Evolutionary conservation across 1,140 invertebrate genomes (phyloP), one percentile per base, ranked within the genome.

Genomic region (Drosophila lacertosa): DNA sequence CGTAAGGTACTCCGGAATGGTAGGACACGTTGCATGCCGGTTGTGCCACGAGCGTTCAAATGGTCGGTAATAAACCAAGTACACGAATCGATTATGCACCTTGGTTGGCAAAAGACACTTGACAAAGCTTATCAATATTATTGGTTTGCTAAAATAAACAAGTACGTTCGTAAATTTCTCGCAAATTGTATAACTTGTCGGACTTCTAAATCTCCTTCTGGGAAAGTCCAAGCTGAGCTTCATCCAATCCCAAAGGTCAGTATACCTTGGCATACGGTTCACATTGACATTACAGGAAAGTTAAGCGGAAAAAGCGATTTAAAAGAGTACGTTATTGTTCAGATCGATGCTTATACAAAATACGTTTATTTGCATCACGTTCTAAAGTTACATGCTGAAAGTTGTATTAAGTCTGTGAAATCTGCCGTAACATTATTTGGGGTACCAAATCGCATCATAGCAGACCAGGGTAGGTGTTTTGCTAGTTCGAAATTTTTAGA

Each of bases 51-150:
- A 13, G 33, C 74, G 1, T 79, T 89, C 18, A 57, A 47, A 48
- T 89, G 80, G 75, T 80, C 81, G 0, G 50, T 91, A 5, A 80
- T 92, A 44, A 86, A 91, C 32, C 67, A 77, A 47, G 58, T 86
- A 5, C 91, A 91, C 29, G 47, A 66, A 37, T 63, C 45, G 1
- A 63, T 68, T 20, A 68, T 59, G 67, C 88, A 90, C 63, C 59
- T 82, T 55, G 79, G 89, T 42, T 79, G 40, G 82, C 42, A 89
- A 44, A 89, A 89, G 53, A 86, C 68, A 22, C 20, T 81, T 1
- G 71, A 80, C 40, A 89, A 82, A 62, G 7, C 55, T 33, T 72
- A 72, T 44, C 63, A 76, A 15, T 50, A 54, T 35, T 78, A 75
- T 50, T 80, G 75, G 77, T 84, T 82, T 51, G 57, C 62, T 7